Evolutionary conservation across 2,797 vertebrate species (phyloP).

Genomic region (Sarcophilus harrisii): DNA sequence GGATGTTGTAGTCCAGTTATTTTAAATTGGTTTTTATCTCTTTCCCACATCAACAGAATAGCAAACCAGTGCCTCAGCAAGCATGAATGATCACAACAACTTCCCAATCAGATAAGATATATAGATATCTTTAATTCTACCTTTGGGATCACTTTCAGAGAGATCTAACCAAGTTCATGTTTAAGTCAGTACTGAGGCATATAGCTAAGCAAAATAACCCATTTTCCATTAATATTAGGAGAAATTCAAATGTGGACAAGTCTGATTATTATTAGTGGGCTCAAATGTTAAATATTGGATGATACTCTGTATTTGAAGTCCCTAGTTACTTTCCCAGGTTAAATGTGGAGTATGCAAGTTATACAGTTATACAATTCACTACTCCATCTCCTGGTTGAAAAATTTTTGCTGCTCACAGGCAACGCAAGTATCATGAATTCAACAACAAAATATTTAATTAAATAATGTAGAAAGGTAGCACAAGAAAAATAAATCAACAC

Average conservation of each 20-base stretch:
- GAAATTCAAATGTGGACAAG: neutral
- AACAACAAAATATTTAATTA: neutral
- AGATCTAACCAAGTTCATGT: neutral
- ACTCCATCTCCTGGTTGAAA: neutral
- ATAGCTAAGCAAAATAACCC: neutral
- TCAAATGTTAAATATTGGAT: neutral
- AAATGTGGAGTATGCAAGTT: neutral
- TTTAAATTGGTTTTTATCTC: neutral
- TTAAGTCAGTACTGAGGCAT: neutral
- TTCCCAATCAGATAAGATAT: neutral
- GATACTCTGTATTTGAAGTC: neutral
- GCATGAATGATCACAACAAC: slow-evolving; percentile 3
- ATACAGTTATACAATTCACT: neutral
- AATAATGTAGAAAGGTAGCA: neutral
- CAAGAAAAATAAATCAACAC: neutral
- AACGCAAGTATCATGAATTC: neutral
- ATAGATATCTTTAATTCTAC: neutral
- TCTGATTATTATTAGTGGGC: neutral
- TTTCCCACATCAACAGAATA: neutral
- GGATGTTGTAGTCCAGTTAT: neutral
- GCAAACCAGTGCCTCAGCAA: neutral
- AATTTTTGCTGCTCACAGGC: neutral
- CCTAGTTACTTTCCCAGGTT: neutral
- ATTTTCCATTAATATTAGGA: neutral
- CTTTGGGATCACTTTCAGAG: neutral